phyloP scores from a whole-genome alignment of 2,888 invertebrate species.

The Corythucha ciliata region DNA sequence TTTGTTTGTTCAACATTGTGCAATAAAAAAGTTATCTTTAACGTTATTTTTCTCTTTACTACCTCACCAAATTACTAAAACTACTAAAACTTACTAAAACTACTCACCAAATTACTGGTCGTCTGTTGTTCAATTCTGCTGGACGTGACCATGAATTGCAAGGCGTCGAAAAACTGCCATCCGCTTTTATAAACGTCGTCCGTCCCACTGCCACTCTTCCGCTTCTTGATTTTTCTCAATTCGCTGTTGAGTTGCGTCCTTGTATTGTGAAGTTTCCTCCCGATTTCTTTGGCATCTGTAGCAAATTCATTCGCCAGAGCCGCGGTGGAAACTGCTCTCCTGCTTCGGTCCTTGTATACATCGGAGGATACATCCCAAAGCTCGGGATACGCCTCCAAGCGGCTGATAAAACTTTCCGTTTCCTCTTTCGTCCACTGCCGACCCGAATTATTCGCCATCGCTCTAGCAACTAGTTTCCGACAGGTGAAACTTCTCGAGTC shows the following conservation, averaged over 20 bases:
- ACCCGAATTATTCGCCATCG: no score
- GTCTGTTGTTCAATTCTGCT: conserved; percentile 7
- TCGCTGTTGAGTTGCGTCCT: conserved; percentile 19
- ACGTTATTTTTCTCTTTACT: no score
- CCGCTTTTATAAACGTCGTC: conserved; percentile 9
- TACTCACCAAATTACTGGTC: conserved; percentile 15
- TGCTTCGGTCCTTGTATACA: no score
- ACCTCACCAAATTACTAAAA: no score
- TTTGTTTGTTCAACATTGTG: no score
- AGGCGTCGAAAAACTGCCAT: conserved; percentile 17
- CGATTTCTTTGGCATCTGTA: conserved; percentile 15
- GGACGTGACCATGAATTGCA: conserved; percentile 14
- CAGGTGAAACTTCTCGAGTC: not conserved
- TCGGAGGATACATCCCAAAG: no score
- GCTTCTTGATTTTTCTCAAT: conserved; percentile 12
- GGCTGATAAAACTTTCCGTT: no score
- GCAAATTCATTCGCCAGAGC: conserved; percentile 19
- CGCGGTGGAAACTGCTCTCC: conserved; percentile 5
- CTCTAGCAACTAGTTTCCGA: not conserved
- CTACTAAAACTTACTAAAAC: not conserved
- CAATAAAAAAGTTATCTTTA: no score
- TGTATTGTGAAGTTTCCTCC: conserved; percentile 17
- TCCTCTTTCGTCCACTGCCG: no score
- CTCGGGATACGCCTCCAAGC: no score
- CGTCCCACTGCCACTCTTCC: conserved; percentile 15